Conservation (phyloP, 2,797 vertebrate species). For the Sebastes ruberrimus region DNA sequence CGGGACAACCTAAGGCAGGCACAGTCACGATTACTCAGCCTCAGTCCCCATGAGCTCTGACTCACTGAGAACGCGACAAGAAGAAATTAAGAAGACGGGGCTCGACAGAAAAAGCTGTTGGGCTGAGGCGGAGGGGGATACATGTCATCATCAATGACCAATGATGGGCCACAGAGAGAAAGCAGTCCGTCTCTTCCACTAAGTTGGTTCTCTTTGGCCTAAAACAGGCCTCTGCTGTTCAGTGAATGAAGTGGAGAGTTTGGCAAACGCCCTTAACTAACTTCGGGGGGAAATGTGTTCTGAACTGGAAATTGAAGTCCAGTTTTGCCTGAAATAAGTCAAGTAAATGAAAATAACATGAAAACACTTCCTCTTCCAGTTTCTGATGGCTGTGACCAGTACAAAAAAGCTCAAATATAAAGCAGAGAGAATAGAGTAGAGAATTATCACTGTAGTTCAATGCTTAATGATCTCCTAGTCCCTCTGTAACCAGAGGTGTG, state of each 20-base stretch:
- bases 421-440: conserved; percentile 11
- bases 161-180: conserved; percentile 48
- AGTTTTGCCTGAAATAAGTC: conserved; percentile 36
- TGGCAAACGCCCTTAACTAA: conserved; percentile 33
- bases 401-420: conserved; percentile 27
- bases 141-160: conserved; percentile 52
- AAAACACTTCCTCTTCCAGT: conserved; percentile 34
- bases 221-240: conserved; percentile 43
- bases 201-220: conserved; percentile 45
- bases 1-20: conserved; percentile 98
- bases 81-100: conserved; percentile 56
- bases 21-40: conserved; percentile 91
- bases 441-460: neutral
- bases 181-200: conserved; percentile 34
- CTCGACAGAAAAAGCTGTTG: conserved; percentile 58
- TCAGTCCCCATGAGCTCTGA: conserved; percentile 65
- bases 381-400: conserved; percentile 51
- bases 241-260: conserved; percentile 56
- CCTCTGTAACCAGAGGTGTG: conserved; percentile 34
- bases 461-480: neutral
- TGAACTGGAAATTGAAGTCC: conserved; percentile 56
- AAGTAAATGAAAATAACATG: neutral
- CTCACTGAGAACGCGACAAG: conserved; percentile 38
- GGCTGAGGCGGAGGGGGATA: conserved; percentile 68
- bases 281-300: conserved; percentile 30